These are phyloP conservation scores for Ariolimax columbianus DNA, from an alignment of 2,888 invertebrate species.

Conservation along the genomic window DNA sequence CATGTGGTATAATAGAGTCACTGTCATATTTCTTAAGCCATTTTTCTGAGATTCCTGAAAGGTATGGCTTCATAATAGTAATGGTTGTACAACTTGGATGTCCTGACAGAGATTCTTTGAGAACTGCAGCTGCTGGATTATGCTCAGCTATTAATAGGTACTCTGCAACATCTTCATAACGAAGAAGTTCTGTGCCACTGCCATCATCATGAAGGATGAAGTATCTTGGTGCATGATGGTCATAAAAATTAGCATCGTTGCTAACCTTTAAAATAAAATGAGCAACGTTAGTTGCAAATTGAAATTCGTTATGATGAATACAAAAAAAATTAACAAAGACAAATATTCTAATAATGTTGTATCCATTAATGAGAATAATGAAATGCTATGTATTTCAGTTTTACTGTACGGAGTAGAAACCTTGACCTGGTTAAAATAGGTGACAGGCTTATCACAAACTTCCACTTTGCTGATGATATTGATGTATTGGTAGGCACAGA, in stretches of 20 bases:
- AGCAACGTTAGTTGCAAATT: neutral
- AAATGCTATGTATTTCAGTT: too few species aligned
- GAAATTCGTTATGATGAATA: neutral
- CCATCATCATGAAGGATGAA: constrained; percentile 77
- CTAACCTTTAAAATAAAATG: neutral
- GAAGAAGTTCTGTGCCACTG: constrained; percentile 76
- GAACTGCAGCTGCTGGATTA: constrained; percentile 75
- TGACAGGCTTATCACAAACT: too few species aligned
- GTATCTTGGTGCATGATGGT: constrained; percentile 76
- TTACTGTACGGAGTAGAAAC: too few species aligned
- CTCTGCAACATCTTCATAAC: constrained; percentile 75
- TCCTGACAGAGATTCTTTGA: constrained; percentile 76
- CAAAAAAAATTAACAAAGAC: too few species aligned
- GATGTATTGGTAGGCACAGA: too few species aligned
- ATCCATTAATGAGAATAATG: too few species aligned
- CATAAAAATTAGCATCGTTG: constrained; percentile 54
- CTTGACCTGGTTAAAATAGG: too few species aligned
- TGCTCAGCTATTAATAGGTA: constrained; percentile 74
- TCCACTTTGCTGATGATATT: too few species aligned
- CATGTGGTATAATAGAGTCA: constrained; percentile 76
- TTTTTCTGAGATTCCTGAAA: constrained; percentile 67
- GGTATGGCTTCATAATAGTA: constrained; percentile 74
- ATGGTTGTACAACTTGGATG: constrained; percentile 76
- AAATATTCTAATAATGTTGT: too few species aligned
- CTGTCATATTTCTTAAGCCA: constrained; percentile 76